Evolutionary conservation across 1,140 invertebrate genomes (phyloP), one percentile per base, ranked within the genome.

Genomic region (Drosophila mayri): DNA sequence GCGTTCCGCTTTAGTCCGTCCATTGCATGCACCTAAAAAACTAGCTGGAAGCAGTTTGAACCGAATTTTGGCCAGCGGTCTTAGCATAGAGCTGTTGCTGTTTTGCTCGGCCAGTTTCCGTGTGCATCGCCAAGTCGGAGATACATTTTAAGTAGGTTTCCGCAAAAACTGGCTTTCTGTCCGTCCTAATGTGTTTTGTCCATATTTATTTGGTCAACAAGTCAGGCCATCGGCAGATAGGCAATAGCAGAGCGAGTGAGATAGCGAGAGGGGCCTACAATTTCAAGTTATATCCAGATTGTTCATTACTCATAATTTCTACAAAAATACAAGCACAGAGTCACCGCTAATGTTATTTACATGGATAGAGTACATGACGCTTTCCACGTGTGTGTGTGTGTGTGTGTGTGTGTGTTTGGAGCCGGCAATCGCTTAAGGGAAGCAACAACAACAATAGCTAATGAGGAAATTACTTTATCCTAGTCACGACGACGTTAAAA

Each of bases 1-100:
- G 44, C 65, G 44, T 65, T 68, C 59, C 63, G 63, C 58, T 44
- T 65, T 83, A 38, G 60, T 46, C 35, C 10, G 54, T 18, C 47
- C 41, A 60, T 71, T 64, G 71, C 68, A 74, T 82, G 62, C 74
- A 58, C 65, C 49, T 70, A 57, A 61, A 82, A 85, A 85, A 67
- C 81, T 85, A 85, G 77, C 72, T 77, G 76, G n/a, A 81, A 55
- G 81, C 81, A 70, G 81, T 85, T 85, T 74, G 28, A 85, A 85
- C 77, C 77, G 60, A 84, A 73, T 76, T 79, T 70, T 54, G 44
- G 50, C 64, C 65, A 60, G 38, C 46, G 25, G 41, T 25, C 58
- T 62, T 61, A 32, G n/a, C 54, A 35, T 12, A 43, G 40, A 40
- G 47, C 18, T 38, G 49, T 40, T 47, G 61, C 25, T 40, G 50